phyloP scores from a whole-genome alignment of 2,113 vertebrate species.

The Bubo scandiacus region DNA sequence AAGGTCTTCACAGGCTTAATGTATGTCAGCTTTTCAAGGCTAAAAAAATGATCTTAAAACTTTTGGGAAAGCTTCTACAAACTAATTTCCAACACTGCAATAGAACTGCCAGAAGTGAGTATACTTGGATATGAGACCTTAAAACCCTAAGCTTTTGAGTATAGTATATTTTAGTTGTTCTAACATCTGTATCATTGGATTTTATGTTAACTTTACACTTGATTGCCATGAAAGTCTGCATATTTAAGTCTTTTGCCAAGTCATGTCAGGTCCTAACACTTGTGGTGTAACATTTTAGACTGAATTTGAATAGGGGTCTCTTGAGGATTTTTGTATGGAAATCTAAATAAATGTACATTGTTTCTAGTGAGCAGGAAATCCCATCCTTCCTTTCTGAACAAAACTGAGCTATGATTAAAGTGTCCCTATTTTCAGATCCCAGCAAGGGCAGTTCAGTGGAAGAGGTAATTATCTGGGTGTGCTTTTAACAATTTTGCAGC shows the following conservation, averaged over 20 bases:
- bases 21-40: not conserved
- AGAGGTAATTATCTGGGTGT: not conserved
- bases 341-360: not conserved
- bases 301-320: too few species aligned
- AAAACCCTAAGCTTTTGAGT: not conserved
- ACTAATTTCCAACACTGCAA: not conserved
- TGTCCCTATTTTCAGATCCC: not conserved
- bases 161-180: not conserved
- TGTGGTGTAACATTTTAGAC: not conserved
- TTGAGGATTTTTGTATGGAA: not conserved
- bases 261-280: not conserved
- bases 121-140: not conserved
- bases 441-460: not conserved
- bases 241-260: not conserved
- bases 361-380: not conserved
- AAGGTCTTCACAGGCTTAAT: not conserved
- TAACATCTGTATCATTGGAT: not conserved
- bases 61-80: not conserved
- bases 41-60: not conserved
- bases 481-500: not conserved
- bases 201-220: not conserved
- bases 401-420: not conserved
- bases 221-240: not conserved
- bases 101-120: not conserved
- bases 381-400: not conserved